phyloP scores from a whole-genome alignment of 2,888 invertebrate species.

The Fissipunctia ypsillon region DNA sequence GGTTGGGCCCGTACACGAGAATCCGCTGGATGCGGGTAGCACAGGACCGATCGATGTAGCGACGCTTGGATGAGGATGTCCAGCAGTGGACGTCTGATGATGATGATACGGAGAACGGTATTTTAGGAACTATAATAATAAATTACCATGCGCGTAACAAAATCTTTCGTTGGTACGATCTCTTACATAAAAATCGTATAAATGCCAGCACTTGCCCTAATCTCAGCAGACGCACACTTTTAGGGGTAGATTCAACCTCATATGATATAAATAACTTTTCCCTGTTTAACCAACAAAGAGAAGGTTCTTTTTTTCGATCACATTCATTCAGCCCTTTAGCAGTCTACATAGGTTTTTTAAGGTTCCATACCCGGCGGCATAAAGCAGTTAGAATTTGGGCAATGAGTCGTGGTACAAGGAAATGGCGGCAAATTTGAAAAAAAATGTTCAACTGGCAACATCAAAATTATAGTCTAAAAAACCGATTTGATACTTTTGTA shows the following conservation, averaged over 20 bases:
- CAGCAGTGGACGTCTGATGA: neutral
- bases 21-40: too few relatives aligned
- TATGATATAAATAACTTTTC: constrained; percentile 31
- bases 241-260: constrained; percentile 42
- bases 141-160: neutral
- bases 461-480: too few relatives aligned
- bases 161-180: neutral
- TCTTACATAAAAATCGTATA: constrained; percentile 58
- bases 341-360: too few relatives aligned
- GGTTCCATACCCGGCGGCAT: too few relatives aligned
- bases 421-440: too few relatives aligned
- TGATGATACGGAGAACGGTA: neutral
- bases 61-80: too few relatives aligned
- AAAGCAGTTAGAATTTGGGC: too few relatives aligned
- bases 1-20: too few relatives aligned
- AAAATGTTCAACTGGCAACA: too few relatives aligned
- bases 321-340: constrained; percentile 13
- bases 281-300: neutral
- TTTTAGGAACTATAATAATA: neutral
- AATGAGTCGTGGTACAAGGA: too few relatives aligned
- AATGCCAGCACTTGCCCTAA: constrained; percentile 54
- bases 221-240: constrained; percentile 53
- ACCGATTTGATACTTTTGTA: too few relatives aligned
- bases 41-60: too few relatives aligned
- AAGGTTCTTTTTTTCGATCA: constrained; percentile 7